Base-by-base conservation (phyloP, 2,797 vertebrate genomes). In the Psittacula echo region DNA sequence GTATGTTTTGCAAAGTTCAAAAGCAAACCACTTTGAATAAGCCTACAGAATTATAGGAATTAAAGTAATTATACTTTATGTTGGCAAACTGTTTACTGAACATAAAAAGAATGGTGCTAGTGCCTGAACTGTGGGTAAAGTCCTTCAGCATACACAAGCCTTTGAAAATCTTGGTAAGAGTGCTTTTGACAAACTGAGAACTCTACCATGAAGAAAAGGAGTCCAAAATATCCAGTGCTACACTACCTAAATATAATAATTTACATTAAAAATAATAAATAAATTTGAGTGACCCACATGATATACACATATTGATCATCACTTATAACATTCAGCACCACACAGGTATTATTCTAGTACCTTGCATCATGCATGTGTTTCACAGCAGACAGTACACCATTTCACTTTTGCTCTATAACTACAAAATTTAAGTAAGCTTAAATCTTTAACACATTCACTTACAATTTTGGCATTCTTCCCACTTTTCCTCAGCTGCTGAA, bases 401-500 rank as follows among this genome's bases (percentile, higher is more conserved):
- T 82, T 79, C 56, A 77, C 8, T 75, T 71, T 15, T 71, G 29
- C 37, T 56, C 50, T 62, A 0, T 42, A 45, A 71, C 37, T 53
- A 42, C 0, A 2, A 45, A 61, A 87, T n/a, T 91, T 78, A 58
- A 60, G 27, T 8, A 50, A 32, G 24, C 20, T 83, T 66, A 81
- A 74, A 73, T 37, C 47, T 67, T 84, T 29, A 56, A 77, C 37
- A 87, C 4, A 24, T 71, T 75, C 51, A 99, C 99, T 99, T 98
- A 99, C 99, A 78, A 99, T 99, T 98, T 99, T 99, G 97, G 99
- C 99, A 97, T 99, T 99, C 98, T 99, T 99, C 83, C 99, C 99
- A 96, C 99, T 99, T 98, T 99, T 99, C 91, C 99, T 99, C 94
- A 99, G 98, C 96, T 99, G 99, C 97, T 99, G 99, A 91, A 99